phyloP scores from a whole-genome alignment of 2,888 invertebrate species.

The Campaea margaritaria region DNA sequence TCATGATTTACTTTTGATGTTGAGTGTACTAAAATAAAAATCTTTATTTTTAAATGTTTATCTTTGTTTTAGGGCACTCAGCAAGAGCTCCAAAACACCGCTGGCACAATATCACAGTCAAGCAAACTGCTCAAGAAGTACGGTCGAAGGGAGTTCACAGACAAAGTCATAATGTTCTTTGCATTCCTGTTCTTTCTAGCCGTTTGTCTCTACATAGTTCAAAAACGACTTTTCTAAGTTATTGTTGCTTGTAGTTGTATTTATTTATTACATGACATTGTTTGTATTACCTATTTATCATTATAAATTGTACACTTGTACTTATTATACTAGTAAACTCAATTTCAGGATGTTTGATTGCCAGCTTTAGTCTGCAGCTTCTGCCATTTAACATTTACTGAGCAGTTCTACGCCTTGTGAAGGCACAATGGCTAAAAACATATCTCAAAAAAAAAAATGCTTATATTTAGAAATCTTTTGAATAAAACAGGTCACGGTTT shows the following conservation, averaged over 20 bases:
- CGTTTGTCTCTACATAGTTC: slow-evolving; percentile 96
- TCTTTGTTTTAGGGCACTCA: slow-evolving; percentile 86
- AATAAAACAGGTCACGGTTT: too few species aligned
- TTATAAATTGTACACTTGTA: slow-evolving; percentile 16
- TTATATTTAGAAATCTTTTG: too few species aligned
- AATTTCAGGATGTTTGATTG: slow-evolving; percentile 7
- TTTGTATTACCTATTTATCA: slow-evolving; percentile 18
- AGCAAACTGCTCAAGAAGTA: slow-evolving; percentile 97
- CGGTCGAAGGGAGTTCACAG: slow-evolving; percentile 96
- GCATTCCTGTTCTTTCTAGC: slow-evolving; percentile 95
- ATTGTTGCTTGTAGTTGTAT: slow-evolving; percentile 13
- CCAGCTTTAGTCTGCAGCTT: neutral
- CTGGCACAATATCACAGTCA: slow-evolving; percentile 94
- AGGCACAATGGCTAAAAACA: too few species aligned
- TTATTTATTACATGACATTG: slow-evolving; percentile 25
- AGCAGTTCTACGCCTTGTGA: too few species aligned
- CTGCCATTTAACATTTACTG: neutral
- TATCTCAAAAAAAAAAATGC: too few species aligned
- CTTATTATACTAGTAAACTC: slow-evolving; percentile 6
- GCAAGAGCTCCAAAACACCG: slow-evolving; percentile 93
- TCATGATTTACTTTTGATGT: too few species aligned
- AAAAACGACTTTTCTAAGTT: slow-evolving; percentile 91
- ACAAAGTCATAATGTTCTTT: slow-evolving; percentile 95
- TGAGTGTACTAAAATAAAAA: too few species aligned
- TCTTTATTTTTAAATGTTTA: too few species aligned